These are phyloP conservation scores for Triops longicaudatus DNA, from an alignment of 1,140 invertebrate species.

Conservation along the genomic window DNA sequence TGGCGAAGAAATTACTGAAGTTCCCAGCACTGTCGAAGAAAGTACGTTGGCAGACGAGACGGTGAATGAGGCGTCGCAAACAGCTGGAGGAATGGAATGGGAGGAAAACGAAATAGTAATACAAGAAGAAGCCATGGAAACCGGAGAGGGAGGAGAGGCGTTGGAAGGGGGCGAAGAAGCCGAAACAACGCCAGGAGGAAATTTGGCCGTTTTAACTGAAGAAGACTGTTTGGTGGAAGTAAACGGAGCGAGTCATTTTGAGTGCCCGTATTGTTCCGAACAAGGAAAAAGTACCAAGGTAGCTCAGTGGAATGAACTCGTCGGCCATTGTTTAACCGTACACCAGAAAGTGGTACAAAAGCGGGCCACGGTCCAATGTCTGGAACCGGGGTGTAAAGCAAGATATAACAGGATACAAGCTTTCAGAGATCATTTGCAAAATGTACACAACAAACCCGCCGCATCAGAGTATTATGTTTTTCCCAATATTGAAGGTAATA, in stretches of 20 bases:
- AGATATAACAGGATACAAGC: not conserved
- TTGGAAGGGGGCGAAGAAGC: not conserved
- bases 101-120: not conserved
- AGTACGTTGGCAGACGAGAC: not conserved
- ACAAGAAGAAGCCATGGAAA: no score
- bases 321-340: not conserved
- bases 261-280: not conserved
- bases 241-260: not conserved
- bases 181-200: not conserved
- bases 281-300: not conserved
- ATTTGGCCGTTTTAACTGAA: not conserved
- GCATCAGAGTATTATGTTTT: not conserved
- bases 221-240: slow-evolving; percentile 1
- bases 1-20: not conserved
- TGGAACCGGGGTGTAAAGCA: not conserved
- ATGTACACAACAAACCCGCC: not conserved
- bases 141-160: not conserved
- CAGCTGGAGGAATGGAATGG: not conserved
- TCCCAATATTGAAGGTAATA: not conserved
- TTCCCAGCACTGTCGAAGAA: not conserved
- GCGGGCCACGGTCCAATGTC: not conserved
- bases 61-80: not conserved
- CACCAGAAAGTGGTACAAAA: not conserved
- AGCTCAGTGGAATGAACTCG: not conserved
- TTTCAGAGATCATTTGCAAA: not conserved